Evolutionary conservation across 2,797 vertebrate genomes (phyloP), one percentile per base, ranked within the genome.

Genomic region (Diplodus sargus): DNA sequence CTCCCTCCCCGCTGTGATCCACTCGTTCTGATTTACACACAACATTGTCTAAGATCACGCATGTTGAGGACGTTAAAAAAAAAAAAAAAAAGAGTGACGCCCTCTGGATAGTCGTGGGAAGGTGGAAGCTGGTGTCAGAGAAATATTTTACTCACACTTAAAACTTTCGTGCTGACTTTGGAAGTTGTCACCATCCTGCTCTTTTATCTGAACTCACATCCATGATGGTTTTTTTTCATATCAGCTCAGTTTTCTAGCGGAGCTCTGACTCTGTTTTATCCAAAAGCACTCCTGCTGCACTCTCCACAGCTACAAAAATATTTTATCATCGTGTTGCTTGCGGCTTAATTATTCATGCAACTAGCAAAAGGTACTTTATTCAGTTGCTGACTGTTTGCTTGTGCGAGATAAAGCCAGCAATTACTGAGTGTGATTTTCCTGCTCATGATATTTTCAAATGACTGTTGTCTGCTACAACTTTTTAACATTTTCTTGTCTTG

Each of bases 341-440:
- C 16, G 12, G 15, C 15, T 72, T 74, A 47, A 62, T 60, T 66
- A 57, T 74, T 74, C 15, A 64, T 60, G 42, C 17, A 53, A 42
- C 52, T 17, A 14, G 18, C 5, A 28, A 34, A 25, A 70, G 8
- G 15, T 54, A 20, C 70, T 57, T 74, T 11, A 60, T 54, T 70
- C 43, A 45, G 12, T 20, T 80, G 51, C 71, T 61, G 18, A 39
- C 47, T 51, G 47, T 57, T 20, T 48, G 52, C n/a, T 22, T 56
- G 34, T 61, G 16, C 43, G 22, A 59, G 23, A 42, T 59, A 74
- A 53, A 57, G 14, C 3, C 34, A 18, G 28, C 15, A 57, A 48
- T 63, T n/a, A 15, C 3, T 22, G 3, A 39, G 4, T 54, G 73
- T 63, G 12, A 45, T 8, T 67, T 45, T 22, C 70, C n/a, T 52